Conservation (phyloP, 2,797 vertebrate genomes). For the Cephalopachus bancanus region DNA sequence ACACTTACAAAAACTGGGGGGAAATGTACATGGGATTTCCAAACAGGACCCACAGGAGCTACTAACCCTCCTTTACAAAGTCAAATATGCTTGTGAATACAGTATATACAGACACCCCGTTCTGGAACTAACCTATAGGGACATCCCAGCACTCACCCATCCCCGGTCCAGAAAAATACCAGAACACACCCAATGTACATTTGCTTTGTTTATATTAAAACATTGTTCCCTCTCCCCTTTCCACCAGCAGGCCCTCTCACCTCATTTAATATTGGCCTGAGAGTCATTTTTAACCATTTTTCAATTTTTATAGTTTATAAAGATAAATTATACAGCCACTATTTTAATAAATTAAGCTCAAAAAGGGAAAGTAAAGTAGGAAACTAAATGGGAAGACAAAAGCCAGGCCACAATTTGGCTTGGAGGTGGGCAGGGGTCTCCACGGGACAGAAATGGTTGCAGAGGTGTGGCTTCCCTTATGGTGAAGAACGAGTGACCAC, state of each 20-base stretch:
- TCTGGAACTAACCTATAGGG: slow-evolving; percentile 82
- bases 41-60: slow-evolving; percentile 86
- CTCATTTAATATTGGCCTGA: slow-evolving; percentile 86
- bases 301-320: slow-evolving; percentile 87
- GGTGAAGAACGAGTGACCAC: slow-evolving; percentile 53
- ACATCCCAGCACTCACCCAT: slow-evolving; percentile 79
- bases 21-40: slow-evolving; percentile 84
- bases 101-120: slow-evolving; percentile 88
- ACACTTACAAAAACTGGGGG: slow-evolving; percentile 82
- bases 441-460: slow-evolving; percentile 51
- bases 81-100: slow-evolving; percentile 87
- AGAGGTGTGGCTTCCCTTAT: slow-evolving; percentile 17
- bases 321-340: slow-evolving; percentile 91
- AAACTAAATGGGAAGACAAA: slow-evolving; percentile 78
- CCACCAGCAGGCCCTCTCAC: slow-evolving; percentile 74
- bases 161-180: slow-evolving; percentile 85
- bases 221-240: slow-evolving; percentile 74
- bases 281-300: slow-evolving; percentile 87
- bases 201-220: slow-evolving; percentile 87
- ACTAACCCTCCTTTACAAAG: slow-evolving; percentile 84
- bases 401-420: slow-evolving; percentile 84
- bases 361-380: slow-evolving; percentile 65
- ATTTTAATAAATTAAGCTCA: slow-evolving; percentile 90
- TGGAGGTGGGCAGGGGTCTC: slow-evolving; percentile 45
- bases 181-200: slow-evolving; percentile 90